Evolutionary conservation across 2,888 invertebrate species (phyloP).

Genomic region (Melangyna quadrimaculata): DNA sequence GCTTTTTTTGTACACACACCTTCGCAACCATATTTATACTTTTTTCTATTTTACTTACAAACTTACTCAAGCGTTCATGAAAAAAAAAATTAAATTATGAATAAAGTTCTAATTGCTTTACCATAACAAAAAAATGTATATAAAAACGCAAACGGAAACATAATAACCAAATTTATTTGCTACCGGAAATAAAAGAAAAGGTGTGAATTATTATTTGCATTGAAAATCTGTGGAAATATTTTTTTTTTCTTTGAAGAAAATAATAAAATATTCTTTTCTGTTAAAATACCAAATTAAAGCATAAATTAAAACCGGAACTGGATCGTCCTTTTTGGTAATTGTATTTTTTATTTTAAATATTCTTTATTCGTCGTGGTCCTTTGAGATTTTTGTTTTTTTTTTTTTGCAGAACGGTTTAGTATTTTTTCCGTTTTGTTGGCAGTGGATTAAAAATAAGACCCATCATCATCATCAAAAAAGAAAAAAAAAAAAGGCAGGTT

Average conservation of each 20-base stretch:
- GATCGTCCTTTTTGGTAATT: background rate
- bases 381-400: background rate
- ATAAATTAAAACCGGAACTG: background rate
- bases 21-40: too few species aligned
- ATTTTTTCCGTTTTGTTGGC: background rate
- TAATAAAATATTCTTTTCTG: background rate
- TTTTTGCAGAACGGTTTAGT: background rate
- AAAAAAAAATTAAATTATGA: background rate
- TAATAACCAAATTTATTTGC: constrained; percentile 3
- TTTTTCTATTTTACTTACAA: background rate
- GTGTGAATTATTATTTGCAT: constrained; percentile 15
- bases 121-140: background rate
- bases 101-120: constrained; percentile 1
- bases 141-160: constrained; percentile 3
- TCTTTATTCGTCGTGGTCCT: background rate
- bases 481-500: background rate
- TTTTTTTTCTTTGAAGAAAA: background rate
- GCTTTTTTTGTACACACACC: too few species aligned
- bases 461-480: background rate
- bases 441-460: background rate
- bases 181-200: background rate
- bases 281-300: background rate
- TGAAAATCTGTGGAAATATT: background rate
- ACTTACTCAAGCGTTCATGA: too few species aligned
- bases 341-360: background rate